Base-by-base conservation (phyloP, 2,113 vertebrate genomes). In the Trachemys scripta region DNA sequence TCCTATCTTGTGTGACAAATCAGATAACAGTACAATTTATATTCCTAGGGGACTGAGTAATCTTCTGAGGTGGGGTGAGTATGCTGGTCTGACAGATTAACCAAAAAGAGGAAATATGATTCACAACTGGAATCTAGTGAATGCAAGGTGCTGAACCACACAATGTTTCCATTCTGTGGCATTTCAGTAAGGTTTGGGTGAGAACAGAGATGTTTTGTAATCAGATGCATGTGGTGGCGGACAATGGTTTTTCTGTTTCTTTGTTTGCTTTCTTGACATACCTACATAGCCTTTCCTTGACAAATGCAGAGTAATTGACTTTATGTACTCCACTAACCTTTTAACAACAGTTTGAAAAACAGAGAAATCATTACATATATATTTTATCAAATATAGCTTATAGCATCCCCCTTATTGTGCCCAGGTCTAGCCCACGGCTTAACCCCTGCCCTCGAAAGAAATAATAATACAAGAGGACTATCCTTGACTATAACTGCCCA, bases 1-100 rank as follows among this genome's bases (percentile, higher is more conserved):
- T 94, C 88, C 86, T 81, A 56, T 84, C 85, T 72, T 53, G 45
- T 83, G 56, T 87, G 89, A 93, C 85, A 87, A 85, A 92, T 87
- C 80, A 92, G 92, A 92, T 96, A 93, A 94, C 45, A 91, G 85
- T 25, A 27, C 50, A 85, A 81, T 82, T 95, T 80, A 62, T 49
- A 42, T 53, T 93, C 81, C 80, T 65, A 27, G 56, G 88, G 85
- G 89, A 86, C 42, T 10, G 51, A 85, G 27, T 38, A 11, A 80
- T 7, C 90, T 84, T 8, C 80, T 84, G 93, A 90, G 87, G 78
- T 42, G n/a, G 80, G 82, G 53, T 54, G 79, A 92, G 72, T 89
- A 80, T 59, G 75, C 84, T 54, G 53, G 22, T 27, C 14, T 92
- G 86, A 91, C 82, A 95, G 90, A 87, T 93, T 95, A 87, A 93